phyloP scores from a whole-genome alignment of 2,888 invertebrate genomes.

The Alcis repandata region DNA sequence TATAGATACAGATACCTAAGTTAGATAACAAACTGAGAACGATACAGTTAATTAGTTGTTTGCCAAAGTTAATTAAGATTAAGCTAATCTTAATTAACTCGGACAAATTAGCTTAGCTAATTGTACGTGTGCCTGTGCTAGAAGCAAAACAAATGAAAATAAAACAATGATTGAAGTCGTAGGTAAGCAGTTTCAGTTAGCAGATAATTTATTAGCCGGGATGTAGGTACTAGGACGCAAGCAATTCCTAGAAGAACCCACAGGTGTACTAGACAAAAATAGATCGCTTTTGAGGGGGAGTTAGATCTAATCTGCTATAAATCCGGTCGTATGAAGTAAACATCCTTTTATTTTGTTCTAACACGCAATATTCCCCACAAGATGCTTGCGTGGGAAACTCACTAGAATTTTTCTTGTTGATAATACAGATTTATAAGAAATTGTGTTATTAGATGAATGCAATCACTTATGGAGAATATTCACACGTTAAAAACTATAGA shows the following conservation, averaged over 20 bases:
- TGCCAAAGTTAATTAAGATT: no score
- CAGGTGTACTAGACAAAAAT: constrained; percentile 10
- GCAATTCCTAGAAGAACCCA: neutral
- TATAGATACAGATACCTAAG: no score
- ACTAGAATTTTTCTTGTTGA: constrained; percentile 13
- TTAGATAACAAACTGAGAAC: no score
- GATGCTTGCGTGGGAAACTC: constrained; percentile 22
- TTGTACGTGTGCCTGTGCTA: no score
- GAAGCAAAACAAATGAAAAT: no score
- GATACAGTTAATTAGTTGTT: no score
- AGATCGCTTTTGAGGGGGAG: neutral
- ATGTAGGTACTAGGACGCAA: neutral
- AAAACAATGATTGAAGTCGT: no score
- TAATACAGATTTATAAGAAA: constrained; percentile 10
- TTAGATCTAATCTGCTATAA: neutral
- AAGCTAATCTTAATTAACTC: no score
- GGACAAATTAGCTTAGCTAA: no score
- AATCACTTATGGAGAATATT: neutral
- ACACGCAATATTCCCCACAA: constrained; percentile 15
- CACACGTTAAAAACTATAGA: neutral
- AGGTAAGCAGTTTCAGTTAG: no score
- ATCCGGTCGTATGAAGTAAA: constrained; percentile 17
- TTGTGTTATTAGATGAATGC: neutral
- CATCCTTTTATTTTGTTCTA: constrained; percentile 24
- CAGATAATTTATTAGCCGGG: neutral